Evolutionary conservation across 2,888 invertebrate species (phyloP).

Genomic region (Norana najaformis): DNA sequence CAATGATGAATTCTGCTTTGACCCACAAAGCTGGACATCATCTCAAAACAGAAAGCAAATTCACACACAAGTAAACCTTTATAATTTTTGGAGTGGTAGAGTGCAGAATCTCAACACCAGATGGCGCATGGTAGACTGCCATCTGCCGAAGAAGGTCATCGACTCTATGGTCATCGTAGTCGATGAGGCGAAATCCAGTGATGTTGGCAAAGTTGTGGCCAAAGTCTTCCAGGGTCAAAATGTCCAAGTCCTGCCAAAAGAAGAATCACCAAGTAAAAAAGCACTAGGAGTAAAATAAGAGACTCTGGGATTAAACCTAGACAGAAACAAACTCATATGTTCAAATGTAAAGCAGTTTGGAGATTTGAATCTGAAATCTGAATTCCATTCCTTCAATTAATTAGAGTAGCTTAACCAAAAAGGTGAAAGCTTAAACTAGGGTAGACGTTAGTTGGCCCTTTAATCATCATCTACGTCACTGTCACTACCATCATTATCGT

Average conservation of each 20-base stretch:
- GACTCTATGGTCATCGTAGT: constrained; percentile 51
- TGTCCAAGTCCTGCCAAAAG: constrained; percentile 58
- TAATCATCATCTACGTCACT: neutral
- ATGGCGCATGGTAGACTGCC: constrained; percentile 27
- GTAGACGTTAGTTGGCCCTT: neutral
- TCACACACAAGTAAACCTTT: neutral
- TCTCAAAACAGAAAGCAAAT: neutral
- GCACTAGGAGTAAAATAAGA: neutral
- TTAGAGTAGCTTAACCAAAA: neutral
- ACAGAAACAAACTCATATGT: neutral
- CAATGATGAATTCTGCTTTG: neutral
- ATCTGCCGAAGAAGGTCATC: constrained; percentile 44
- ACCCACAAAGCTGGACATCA: neutral
- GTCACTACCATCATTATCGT: neutral
- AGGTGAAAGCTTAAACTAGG: neutral
- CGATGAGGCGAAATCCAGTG: constrained; percentile 81
- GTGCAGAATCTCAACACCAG: neutral
- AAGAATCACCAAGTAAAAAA: too few species aligned
- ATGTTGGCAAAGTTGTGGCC: constrained; percentile 92
- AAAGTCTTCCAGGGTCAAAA: constrained; percentile 68
- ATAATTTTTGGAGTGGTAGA: neutral
- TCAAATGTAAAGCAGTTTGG: neutral
- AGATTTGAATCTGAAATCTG: neutral
- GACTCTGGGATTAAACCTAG: neutral
- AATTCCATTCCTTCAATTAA: neutral